These are phyloP conservation scores for Caenorhabditis sulstoni DNA, from an alignment of 2,888 invertebrate species.

Conservation along the genomic window DNA sequence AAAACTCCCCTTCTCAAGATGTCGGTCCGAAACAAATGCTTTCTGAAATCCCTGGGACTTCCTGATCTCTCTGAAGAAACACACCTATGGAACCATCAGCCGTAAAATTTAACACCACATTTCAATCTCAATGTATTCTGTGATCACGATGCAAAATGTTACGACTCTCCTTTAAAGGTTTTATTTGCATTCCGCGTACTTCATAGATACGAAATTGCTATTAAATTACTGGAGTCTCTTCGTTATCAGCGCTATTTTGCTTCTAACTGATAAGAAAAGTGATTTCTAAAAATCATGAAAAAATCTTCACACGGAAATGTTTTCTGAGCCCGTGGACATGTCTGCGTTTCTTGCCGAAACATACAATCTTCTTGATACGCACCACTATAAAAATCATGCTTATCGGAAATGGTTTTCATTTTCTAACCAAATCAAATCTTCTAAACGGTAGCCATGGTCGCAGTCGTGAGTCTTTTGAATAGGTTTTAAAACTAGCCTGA, in stretches of 20 bases:
- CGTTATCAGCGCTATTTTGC: not conserved
- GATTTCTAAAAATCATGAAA: slow-evolving; percentile 40
- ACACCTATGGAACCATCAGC: too few species aligned
- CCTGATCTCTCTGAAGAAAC: too few species aligned
- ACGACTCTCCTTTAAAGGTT: not conserved
- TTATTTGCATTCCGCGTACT: slow-evolving; percentile 4
- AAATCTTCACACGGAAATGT: slow-evolving; percentile 10
- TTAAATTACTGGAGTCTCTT: slow-evolving; percentile 2
- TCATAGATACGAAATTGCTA: not conserved
- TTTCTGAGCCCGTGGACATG: not conserved
- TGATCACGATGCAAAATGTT: slow-evolving; percentile 1
- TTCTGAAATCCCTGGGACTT: too few species aligned
- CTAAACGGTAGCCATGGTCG: slow-evolving; percentile 42
- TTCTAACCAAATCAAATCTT: slow-evolving; percentile 18
- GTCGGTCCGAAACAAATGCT: too few species aligned
- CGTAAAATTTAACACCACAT: too few species aligned
- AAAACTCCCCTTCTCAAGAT: too few species aligned
- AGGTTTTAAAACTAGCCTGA: not conserved
- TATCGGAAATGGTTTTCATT: slow-evolving; percentile 27
- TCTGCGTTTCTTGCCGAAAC: slow-evolving; percentile 13
- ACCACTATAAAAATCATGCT: slow-evolving; percentile 33
- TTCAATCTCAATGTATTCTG: too few species aligned
- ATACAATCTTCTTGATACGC: not conserved
- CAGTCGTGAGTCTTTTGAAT: slow-evolving; percentile 43
- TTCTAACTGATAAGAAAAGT: slow-evolving; percentile 25